phyloP scores from a whole-genome alignment of 2,113 vertebrate genomes.

The Camelus bactrianus region DNA sequence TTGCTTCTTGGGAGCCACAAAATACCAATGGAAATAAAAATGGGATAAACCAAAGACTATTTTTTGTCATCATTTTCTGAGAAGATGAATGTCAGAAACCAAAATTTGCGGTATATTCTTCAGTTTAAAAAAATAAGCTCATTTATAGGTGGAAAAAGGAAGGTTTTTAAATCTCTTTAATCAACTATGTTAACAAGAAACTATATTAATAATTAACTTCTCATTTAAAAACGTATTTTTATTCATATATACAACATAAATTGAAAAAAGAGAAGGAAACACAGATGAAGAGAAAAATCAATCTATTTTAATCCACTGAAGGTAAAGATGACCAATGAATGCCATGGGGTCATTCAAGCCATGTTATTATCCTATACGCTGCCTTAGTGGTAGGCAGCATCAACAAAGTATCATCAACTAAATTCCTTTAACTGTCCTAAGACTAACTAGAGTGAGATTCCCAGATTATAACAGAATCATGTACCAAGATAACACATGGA shows the following conservation, averaged over 20 bases:
- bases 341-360: background rate
- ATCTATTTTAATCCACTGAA: slow-evolving; percentile 5
- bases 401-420: background rate
- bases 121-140: slow-evolving; percentile 47
- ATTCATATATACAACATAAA: slow-evolving; percentile 34
- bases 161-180: slow-evolving; percentile 57
- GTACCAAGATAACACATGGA: slow-evolving; percentile 42
- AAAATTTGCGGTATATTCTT: slow-evolving; percentile 49
- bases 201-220: slow-evolving; percentile 18
- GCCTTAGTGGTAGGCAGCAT: background rate
- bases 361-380: background rate
- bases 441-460: background rate
- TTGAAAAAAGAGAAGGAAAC: background rate
- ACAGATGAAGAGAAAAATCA: background rate
- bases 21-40: slow-evolving; percentile 29
- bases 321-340: background rate
- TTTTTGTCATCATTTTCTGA: slow-evolving; percentile 47
- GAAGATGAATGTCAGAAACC: slow-evolving; percentile 8
- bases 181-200: slow-evolving; percentile 41
- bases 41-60: background rate
- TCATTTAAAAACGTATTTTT: slow-evolving; percentile 44
- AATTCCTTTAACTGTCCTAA: slow-evolving; percentile 28
- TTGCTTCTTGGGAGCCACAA: slow-evolving; percentile 48
- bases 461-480: slow-evolving; percentile 50
- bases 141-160: background rate